These are phyloP conservation scores for Perdita meconis DNA, from an alignment of 2,888 invertebrate genomes.

Conservation along the genomic window DNA sequence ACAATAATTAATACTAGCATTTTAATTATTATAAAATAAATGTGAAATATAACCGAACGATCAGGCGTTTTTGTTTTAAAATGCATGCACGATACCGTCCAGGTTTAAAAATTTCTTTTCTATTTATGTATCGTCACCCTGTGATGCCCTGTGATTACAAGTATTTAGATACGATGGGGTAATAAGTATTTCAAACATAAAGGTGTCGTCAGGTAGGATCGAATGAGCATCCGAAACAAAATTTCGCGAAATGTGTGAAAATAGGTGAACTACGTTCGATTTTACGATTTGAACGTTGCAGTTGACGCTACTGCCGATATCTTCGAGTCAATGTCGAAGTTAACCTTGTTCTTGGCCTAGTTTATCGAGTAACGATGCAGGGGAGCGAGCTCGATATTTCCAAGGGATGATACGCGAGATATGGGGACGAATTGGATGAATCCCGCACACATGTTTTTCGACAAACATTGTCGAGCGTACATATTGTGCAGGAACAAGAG, in stretches of 20 bases:
- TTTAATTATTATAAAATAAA: no score
- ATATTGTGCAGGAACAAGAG: neutral
- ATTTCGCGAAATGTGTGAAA: neutral
- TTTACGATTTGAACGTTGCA: constrained; percentile 24
- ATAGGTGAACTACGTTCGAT: neutral
- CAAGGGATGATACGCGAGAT: constrained; percentile 57
- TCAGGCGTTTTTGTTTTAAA: no score
- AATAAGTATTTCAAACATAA: neutral
- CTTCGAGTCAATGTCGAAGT: constrained; percentile 50
- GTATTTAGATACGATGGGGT: no score
- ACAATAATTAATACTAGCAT: no score
- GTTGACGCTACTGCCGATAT: constrained; percentile 51
- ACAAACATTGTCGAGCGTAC: neutral
- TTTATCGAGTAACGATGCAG: constrained; percentile 54
- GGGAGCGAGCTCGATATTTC: constrained; percentile 61
- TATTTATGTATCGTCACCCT: no score
- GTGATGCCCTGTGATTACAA: no score
- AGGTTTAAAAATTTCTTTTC: no score
- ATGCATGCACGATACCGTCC: no score
- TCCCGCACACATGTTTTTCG: neutral
- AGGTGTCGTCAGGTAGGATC: neutral
- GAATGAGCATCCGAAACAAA: neutral
- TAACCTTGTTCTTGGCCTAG: constrained; percentile 69
- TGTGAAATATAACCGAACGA: no score
- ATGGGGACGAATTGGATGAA: constrained; percentile 25